phyloP scores from a whole-genome alignment of 2,888 invertebrate species.

The Exocentrus adspersus region DNA sequence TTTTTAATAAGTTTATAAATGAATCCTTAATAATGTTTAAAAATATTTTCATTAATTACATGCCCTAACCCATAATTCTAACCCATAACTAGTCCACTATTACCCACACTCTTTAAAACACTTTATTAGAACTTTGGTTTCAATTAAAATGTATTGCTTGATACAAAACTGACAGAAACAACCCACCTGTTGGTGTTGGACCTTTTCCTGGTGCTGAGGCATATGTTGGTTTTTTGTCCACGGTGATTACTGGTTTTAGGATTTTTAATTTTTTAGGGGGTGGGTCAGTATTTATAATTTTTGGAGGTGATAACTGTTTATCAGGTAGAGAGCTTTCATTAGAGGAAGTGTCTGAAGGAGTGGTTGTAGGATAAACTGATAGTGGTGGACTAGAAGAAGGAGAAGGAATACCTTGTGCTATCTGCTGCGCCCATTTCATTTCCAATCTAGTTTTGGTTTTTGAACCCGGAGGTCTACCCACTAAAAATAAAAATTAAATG shows the following conservation, averaged over 20 bases:
- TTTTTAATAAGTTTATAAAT: too few relatives aligned
- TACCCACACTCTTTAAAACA: too few relatives aligned
- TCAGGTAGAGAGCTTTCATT: conserved; percentile 37
- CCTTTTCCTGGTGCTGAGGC: conserved; percentile 28
- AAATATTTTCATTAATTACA: too few relatives aligned
- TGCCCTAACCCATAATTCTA: too few relatives aligned
- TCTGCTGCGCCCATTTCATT: conserved; percentile 57
- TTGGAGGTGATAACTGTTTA: conserved; percentile 31
- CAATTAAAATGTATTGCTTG: not conserved
- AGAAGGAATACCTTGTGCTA: conserved; percentile 58
- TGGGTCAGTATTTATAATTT: conserved; percentile 22
- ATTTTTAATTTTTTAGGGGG: conserved; percentile 50
- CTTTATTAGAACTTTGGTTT: too few relatives aligned
- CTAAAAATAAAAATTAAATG: conserved; percentile 56
- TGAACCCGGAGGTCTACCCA: conserved; percentile 66
- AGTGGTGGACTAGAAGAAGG: conserved; percentile 33
- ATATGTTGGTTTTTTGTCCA: conserved; percentile 26
- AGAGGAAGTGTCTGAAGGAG: conserved; percentile 40
- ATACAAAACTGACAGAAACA: conserved; percentile 20
- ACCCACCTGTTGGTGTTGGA: conserved; percentile 30
- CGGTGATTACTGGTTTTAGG: conserved; percentile 43
- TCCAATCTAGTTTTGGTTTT: conserved; percentile 56
- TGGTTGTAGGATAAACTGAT: conserved; percentile 29
- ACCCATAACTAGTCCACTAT: too few relatives aligned
- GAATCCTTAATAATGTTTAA: too few relatives aligned